Evolutionary conservation across 1,140 invertebrate genomes (phyloP).

Genomic region (Acyrthosiphon pisum): DNA sequence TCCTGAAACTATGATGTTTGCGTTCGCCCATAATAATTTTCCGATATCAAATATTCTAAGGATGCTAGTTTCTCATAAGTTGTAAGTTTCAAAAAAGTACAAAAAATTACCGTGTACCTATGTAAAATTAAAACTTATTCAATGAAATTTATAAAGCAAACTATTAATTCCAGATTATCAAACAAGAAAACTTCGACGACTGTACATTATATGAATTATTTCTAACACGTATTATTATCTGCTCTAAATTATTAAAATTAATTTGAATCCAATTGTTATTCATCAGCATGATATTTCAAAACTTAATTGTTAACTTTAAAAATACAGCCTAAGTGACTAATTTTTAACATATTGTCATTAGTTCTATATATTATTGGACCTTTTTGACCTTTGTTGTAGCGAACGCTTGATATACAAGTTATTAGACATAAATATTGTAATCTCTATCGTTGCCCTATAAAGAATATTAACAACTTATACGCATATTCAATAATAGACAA

Average conservation of each 20-base stretch:
- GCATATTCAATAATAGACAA: slow-evolving; percentile 31
- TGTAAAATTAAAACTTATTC: not conserved
- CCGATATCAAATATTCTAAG: too few species aligned
- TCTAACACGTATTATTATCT: not conserved
- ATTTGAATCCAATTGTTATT: not conserved
- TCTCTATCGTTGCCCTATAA: slow-evolving; percentile 7
- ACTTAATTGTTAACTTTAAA: not conserved
- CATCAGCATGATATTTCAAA: not conserved
- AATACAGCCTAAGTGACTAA: not conserved
- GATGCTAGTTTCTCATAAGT: too few species aligned
- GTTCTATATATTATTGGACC: not conserved
- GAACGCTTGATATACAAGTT: not conserved
- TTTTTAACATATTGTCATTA: slow-evolving; percentile 7
- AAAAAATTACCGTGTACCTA: not conserved
- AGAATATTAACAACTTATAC: not conserved
- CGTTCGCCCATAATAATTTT: not conserved
- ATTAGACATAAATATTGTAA: not conserved
- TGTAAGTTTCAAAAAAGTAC: not conserved
- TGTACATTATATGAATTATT: not conserved
- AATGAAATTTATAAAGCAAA: not conserved
- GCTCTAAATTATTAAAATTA: not conserved
- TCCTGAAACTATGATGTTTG: not conserved
- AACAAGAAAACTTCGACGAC: not conserved
- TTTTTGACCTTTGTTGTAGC: not conserved
- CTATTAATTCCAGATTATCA: too few species aligned